These are phyloP conservation scores for Lerista edwardsae DNA, from an alignment of 2,797 vertebrate genomes.

Conservation along the genomic window DNA sequence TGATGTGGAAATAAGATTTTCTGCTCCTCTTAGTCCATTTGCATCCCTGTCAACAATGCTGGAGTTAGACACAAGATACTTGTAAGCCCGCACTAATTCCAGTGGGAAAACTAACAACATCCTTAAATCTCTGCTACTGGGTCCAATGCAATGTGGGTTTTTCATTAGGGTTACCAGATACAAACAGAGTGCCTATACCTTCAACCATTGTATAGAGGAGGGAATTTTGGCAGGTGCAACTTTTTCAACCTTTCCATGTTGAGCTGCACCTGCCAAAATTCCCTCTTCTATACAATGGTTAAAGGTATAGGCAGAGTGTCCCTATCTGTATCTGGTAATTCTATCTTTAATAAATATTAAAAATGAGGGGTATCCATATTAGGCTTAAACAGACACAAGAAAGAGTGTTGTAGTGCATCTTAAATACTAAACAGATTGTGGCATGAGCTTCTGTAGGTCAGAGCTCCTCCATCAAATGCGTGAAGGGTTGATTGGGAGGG, in stretches of 20 bases:
- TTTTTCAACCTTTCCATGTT: too few species aligned
- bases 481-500: neutral
- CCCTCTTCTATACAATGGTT: too few species aligned
- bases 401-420: neutral
- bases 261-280: too few species aligned
- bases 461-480: too few species aligned
- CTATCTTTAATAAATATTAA: neutral
- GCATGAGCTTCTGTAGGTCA: too few species aligned
- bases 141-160: too few species aligned
- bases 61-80: neutral
- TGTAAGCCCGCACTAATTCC: neutral
- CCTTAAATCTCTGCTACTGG: neutral
- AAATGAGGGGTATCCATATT: neutral
- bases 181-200: too few species aligned
- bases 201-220: too few species aligned
- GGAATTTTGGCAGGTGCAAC: too few species aligned
- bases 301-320: too few species aligned
- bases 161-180: too few species aligned
- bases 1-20: conserved; percentile 4
- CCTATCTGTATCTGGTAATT: too few species aligned
- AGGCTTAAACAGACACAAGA: neutral
- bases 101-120: neutral
- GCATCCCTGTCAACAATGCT: neutral
- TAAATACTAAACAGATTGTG: neutral
- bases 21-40: neutral